Conservation (phyloP, 2,113 vertebrate genomes). For the Clupea harengus region DNA sequence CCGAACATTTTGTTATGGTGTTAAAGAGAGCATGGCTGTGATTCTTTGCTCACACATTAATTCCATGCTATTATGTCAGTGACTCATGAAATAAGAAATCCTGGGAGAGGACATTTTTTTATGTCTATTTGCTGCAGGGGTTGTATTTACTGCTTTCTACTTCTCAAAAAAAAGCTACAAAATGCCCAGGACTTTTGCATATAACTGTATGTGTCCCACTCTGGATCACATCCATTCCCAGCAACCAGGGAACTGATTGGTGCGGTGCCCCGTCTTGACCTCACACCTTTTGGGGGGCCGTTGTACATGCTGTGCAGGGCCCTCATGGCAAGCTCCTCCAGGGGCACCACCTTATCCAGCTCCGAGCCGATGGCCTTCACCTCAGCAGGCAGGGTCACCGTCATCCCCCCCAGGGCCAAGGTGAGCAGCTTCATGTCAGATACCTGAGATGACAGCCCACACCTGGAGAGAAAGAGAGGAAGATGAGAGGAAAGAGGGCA, state of each 20-base stretch:
- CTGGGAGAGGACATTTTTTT: too few relatives aligned
- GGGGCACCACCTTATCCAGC: conserved; percentile 79
- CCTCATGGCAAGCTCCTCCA: conserved; percentile 91
- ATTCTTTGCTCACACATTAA: too few relatives aligned
- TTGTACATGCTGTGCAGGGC: conserved; percentile 74
- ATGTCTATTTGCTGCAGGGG: too few relatives aligned
- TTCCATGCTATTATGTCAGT: too few relatives aligned
- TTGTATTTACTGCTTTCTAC: too few relatives aligned
- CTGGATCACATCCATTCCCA: neutral
- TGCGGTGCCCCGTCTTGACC: neutral
- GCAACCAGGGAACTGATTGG: too few relatives aligned
- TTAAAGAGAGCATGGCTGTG: too few relatives aligned
- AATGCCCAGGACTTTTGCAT: too few relatives aligned
- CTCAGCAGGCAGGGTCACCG: conserved; percentile 84
- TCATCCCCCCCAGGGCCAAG: conserved; percentile 74
- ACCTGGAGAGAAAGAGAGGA: conserved; percentile 67
- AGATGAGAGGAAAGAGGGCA: neutral
- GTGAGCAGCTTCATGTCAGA: conserved; percentile 75
- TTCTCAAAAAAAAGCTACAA: too few relatives aligned
- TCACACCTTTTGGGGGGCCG: conserved; percentile 72
- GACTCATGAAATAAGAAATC: too few relatives aligned
- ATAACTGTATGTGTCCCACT: too few relatives aligned
- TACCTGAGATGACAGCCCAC: conserved; percentile 77
- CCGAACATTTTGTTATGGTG: too few relatives aligned
- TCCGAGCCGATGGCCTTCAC: conserved; percentile 86